phyloP scores from a whole-genome alignment of 2,113 vertebrate species.

The Camelus bactrianus region DNA sequence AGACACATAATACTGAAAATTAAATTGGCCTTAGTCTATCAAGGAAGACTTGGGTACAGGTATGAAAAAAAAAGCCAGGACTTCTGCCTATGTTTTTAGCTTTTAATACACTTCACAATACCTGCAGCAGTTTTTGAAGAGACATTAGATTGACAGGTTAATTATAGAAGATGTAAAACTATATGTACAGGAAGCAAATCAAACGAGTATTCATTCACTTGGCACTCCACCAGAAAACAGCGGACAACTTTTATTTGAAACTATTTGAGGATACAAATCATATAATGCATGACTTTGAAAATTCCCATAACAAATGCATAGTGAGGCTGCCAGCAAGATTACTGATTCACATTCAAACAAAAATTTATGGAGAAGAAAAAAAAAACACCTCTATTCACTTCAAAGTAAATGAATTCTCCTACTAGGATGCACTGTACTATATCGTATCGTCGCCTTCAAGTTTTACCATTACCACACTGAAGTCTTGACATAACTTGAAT shows the following conservation, averaged over 20 bases:
- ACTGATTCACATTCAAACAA: conserved; percentile 69
- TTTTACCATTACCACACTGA: conserved; percentile 36
- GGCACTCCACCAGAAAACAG: conserved; percentile 4
- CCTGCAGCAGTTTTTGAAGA: conserved; percentile 56
- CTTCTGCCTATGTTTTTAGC: neutral
- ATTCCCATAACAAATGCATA: conserved; percentile 54
- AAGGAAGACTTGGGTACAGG: neutral
- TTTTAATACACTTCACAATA: conserved; percentile 50
- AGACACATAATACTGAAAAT: conserved; percentile 52
- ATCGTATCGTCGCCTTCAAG: neutral
- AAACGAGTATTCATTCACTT: conserved; percentile 59
- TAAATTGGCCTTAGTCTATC: conserved; percentile 13
- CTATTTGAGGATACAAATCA: conserved; percentile 75
- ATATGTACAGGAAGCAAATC: conserved; percentile 68
- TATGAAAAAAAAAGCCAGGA: conserved; percentile 37
- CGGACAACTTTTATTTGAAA: conserved; percentile 70
- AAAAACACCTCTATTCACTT: neutral
- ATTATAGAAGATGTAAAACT: conserved; percentile 72
- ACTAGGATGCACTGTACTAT: neutral
- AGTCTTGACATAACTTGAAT: conserved; percentile 50
- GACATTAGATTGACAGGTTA: conserved; percentile 53
- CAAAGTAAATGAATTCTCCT: conserved; percentile 71
- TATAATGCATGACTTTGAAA: conserved; percentile 77
- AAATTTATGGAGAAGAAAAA: neutral
- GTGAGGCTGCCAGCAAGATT: conserved; percentile 49